phyloP scores from a whole-genome alignment of 2,113 vertebrate species.

The Arvicanthis niloticus region DNA sequence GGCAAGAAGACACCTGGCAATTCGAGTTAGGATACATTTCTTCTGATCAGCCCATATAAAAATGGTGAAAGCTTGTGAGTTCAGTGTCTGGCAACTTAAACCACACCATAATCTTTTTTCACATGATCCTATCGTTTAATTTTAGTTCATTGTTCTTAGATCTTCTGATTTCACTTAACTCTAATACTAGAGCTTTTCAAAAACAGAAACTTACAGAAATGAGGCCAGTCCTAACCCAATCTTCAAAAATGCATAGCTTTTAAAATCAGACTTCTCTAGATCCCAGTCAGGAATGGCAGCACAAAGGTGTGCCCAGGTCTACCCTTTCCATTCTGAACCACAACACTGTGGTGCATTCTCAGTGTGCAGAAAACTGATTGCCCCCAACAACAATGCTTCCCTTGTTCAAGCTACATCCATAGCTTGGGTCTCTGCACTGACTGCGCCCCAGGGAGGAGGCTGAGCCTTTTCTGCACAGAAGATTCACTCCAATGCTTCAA shows the following conservation, averaged over 20 bases:
- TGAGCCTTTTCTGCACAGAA: constrained; percentile 40
- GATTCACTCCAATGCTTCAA: constrained; percentile 23
- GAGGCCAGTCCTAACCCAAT: not conserved
- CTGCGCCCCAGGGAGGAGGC: not conserved
- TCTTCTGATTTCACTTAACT: not conserved
- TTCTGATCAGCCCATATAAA: not conserved
- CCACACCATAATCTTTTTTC: fast-evolving
- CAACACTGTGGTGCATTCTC: not conserved
- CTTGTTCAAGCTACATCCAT: not conserved
- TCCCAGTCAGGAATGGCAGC: not conserved
- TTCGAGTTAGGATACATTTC: not conserved
- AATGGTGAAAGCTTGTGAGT: too few species aligned
- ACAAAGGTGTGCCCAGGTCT: not conserved
- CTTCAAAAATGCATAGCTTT: not conserved
- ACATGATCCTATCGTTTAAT: not conserved
- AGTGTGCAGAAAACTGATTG: not conserved
- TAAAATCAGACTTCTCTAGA: not conserved
- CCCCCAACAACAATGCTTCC: constrained; percentile 7
- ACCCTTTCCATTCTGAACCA: too few species aligned
- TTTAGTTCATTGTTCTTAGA: not conserved
- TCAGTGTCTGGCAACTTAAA: not conserved
- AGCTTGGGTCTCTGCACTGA: not conserved
- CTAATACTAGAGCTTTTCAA: not conserved
- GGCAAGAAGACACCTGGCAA: not conserved
- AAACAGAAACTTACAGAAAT: not conserved